Conservation (phyloP, 1,140 invertebrate genomes). For the Vollenhovia emeryi region DNA sequence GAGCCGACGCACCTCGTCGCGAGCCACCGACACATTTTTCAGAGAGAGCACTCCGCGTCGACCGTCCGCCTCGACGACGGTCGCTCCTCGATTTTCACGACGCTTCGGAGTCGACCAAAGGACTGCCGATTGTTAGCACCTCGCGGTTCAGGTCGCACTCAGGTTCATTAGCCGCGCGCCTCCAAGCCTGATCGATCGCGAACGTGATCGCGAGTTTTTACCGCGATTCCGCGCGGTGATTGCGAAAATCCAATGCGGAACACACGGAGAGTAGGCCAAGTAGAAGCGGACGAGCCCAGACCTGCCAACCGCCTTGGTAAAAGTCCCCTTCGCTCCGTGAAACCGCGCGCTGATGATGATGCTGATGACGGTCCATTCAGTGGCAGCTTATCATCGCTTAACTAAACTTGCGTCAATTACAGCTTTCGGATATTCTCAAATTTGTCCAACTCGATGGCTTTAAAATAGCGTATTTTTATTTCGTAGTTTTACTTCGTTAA, state of each 20-base stretch:
- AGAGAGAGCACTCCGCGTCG: background rate
- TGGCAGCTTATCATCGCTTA: background rate
- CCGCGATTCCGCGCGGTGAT: constrained; percentile 47
- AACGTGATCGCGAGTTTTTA: constrained; percentile 32
- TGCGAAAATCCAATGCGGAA: constrained; percentile 38
- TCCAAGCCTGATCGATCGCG: constrained; percentile 31
- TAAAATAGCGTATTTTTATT: background rate
- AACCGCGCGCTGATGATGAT: background rate
- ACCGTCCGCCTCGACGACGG: background rate
- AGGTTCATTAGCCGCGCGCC: constrained; percentile 11
- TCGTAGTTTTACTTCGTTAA: background rate
- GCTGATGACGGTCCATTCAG: background rate
- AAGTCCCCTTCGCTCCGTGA: constrained; percentile 44
- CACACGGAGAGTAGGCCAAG: constrained; percentile 41
- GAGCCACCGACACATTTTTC: constrained; percentile 61
- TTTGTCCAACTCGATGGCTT: background rate
- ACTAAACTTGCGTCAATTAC: background rate
- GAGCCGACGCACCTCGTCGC: constrained; percentile 12
- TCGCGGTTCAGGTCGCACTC: constrained; percentile 38
- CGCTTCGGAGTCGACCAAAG: background rate
- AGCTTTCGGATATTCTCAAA: too few species aligned
- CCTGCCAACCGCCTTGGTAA: constrained; percentile 32
- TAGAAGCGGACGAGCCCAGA: constrained; percentile 29
- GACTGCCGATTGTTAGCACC: constrained; percentile 33
- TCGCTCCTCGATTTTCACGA: constrained; percentile 22